phyloP scores from a whole-genome alignment of 2,113 vertebrate species.

The Copsychus sechellarum region DNA sequence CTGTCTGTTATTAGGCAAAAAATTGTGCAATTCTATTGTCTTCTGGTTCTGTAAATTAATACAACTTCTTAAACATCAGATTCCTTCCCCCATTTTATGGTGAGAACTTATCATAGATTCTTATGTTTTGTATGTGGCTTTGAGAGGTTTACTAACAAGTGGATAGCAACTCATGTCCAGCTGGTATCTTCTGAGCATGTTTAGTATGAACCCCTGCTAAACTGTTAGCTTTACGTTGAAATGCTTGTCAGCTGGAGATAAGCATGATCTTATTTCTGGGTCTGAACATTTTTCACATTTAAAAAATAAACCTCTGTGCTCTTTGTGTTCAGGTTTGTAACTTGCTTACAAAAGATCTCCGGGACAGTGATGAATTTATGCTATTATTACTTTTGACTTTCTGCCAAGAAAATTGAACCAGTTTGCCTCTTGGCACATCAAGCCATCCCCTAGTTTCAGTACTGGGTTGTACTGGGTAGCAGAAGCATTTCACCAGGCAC shows the following conservation, averaged over 20 bases:
- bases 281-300: neutral
- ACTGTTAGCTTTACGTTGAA: neutral
- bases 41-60: conserved; percentile 33
- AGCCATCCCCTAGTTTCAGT: neutral
- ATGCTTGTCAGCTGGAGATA: neutral
- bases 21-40: conserved; percentile 47
- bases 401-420: neutral
- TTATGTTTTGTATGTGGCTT: neutral
- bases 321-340: neutral
- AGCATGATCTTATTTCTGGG: neutral
- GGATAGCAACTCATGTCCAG: neutral
- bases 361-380: neutral
- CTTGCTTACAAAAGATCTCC: neutral
- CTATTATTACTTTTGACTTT: neutral
- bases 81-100: neutral
- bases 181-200: neutral
- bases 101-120: neutral
- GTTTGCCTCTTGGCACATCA: neutral
- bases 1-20: conserved; percentile 24
- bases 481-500: neutral
- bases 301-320: neutral
- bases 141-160: neutral
- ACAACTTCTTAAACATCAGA: neutral
- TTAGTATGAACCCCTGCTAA: neutral
- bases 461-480: neutral